Evolutionary conservation across 2,797 vertebrate genomes (phyloP).

Genomic region (Muscicapa comitata): DNA sequence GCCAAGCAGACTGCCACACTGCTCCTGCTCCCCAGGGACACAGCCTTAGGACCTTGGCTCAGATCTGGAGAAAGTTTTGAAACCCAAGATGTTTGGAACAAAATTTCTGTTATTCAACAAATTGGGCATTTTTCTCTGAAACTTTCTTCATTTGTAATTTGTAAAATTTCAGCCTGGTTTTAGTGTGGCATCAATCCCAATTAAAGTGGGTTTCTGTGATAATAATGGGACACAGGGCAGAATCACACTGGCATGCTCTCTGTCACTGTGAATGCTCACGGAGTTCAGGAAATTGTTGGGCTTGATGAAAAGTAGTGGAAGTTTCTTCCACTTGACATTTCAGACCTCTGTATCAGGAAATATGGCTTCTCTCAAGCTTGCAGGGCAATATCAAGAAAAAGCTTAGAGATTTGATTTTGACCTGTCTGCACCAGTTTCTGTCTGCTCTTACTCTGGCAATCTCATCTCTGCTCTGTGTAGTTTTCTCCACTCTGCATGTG

Average conservation of each 20-base stretch:
- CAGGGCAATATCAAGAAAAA: not conserved
- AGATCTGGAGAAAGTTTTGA: slow-evolving; percentile 50
- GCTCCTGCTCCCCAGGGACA: not conserved
- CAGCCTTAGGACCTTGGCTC: slow-evolving; percentile 37
- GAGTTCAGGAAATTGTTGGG: not conserved
- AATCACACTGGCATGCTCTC: not conserved
- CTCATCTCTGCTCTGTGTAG: not conserved
- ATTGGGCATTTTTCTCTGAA: not conserved
- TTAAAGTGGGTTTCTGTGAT: not conserved
- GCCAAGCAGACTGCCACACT: slow-evolving; percentile 55
- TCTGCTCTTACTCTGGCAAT: not conserved
- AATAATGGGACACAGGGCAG: not conserved
- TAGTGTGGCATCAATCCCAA: not conserved
- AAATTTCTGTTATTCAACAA: not conserved
- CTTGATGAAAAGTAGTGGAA: not conserved
- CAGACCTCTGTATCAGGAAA: not conserved
- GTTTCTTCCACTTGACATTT: not conserved
- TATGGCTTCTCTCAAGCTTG: not conserved
- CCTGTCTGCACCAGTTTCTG: not conserved
- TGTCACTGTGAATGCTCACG: not conserved
- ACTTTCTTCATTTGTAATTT: not conserved
- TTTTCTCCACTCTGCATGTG: not conserved
- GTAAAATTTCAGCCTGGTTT: slow-evolving; percentile 2
- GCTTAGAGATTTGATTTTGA: not conserved
- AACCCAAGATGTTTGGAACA: slow-evolving; percentile 22